These are phyloP conservation scores for Pseudopodoces humilis DNA, from an alignment of 2,113 vertebrate genomes.

Conservation along the genomic window DNA sequence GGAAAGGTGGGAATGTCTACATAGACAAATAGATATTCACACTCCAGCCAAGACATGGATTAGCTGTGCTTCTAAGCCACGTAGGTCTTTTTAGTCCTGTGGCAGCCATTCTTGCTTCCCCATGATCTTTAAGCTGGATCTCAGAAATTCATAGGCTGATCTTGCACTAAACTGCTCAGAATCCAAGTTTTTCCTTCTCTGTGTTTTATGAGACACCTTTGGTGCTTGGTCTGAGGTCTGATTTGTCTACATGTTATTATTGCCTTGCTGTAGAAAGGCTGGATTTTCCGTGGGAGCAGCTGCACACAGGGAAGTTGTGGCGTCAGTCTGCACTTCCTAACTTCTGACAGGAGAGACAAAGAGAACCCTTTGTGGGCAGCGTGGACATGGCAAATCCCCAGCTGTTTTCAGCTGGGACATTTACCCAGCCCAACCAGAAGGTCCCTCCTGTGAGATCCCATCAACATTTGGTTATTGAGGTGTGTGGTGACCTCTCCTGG, in stretches of 20 bases:
- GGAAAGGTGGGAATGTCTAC: not conserved
- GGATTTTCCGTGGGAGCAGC: not conserved
- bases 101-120: not conserved
- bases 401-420: not conserved
- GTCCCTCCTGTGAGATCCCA: not conserved
- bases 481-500: constrained; percentile 51
- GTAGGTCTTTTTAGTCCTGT: not conserved
- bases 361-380: not conserved
- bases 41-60: not conserved
- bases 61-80: not conserved
- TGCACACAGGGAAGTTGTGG: not conserved
- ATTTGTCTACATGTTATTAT: fast-evolving
- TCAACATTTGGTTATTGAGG: not conserved
- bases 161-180: not conserved
- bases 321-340: not conserved
- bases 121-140: not conserved
- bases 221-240: not conserved
- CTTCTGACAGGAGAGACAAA: not conserved
- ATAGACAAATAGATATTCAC: not conserved
- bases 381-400: not conserved
- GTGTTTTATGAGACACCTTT: not conserved
- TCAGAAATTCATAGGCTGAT: not conserved
- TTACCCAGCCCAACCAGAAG: not conserved
- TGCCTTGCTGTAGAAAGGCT: not conserved
- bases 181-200: not conserved